Evolutionary conservation across 2,888 invertebrate genomes (phyloP), one percentile per base, ranked within the genome.

Genomic region (Pheosia tremula): DNA sequence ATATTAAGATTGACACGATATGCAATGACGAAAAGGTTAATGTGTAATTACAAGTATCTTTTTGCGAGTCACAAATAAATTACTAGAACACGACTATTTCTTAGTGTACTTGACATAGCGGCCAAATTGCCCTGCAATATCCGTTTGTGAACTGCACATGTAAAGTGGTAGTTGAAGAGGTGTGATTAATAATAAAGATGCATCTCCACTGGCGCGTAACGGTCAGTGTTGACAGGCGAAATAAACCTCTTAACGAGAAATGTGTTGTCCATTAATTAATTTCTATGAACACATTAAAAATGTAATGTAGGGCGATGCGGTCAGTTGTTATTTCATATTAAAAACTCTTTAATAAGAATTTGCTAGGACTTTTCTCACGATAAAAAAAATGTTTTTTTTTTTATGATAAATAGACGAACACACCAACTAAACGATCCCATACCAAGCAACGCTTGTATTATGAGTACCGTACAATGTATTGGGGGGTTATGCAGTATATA

Each of bases 111-210:
- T 11, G 5, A 0, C 0, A 57, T 73, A 78, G 63, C 57, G 73
- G 68, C 62, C 52, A 63, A 38, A 60, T 66, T 73, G 0, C 41
- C 37, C 59, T 58, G 52, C 59, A 4, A 47, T 11, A 5, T 41
- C 11, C 37, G 24, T 55, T 62, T 45, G 43, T 58, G 55, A 45
- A 10, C 7, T 43, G 53, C 63, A 60, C 53, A 37, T 59, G 62
- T 70, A 70, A 61, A 55, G 68, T 74, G 60, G 75, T 77, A 61
- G 72, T 81, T 78, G 83, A 84, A 84, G 84, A 81, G 78, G 74
- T 72, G 77, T 87, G 88, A 92, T 91, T 90, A 91, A 91, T 91
- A 85, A 84, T 84, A 75, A 75, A 85, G 91, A 92, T 92, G 88
- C 82, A 88, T 88, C 89, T 87, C 74, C 66, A 71, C 71, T 75